Evolutionary conservation across 2,888 invertebrate species (phyloP), one percentile per base, ranked within the genome.

Genomic region (Protonemura montana): DNA sequence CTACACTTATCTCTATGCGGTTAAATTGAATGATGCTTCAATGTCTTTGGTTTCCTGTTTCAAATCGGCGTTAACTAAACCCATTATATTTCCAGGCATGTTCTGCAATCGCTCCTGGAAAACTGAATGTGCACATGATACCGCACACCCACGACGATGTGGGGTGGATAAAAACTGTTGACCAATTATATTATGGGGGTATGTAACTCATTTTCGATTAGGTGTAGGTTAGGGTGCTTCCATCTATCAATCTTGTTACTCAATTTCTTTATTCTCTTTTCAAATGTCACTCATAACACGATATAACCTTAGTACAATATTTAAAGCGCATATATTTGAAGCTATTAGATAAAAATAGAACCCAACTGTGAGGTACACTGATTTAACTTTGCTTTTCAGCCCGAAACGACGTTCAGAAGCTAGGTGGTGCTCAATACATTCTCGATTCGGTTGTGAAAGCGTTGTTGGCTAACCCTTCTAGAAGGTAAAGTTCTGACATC

Each of bases 81-180:
- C n/a, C n/a, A 35, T 35, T 35, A 80, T 27, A 76, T 35, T 92
- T 92, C 2, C 91, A 95, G 95, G 93, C 94, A 76, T 96, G 96
- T 89, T 94, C 94, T 1, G 89, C 91, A 27, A 90, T 93, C 0
- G 93, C 94, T 87, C 90, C 92, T 0, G 93, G 93, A 0, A 93
- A 94, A 89, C 91, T 98, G 26, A 98, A 97, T 90, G 95, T 98
- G 0, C 98, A 98, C 90, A 92, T 98, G 0, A 94, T 59, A 84
- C 94, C 98, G 0, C 98, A 98, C 90, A 96, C 97, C 0, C 98
- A 98, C 90, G 97, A 98, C 89, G 98, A 98, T 90, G 97, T 97
- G 0, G 98, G 98, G 35, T 98, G 98, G 98, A 91, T 98, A 82
- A 97, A 97, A 91, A 98, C 98, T 0, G 96, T 98, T 0, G 98